A percentile compares a stretch with the other conserved stretches of the same genome.
Evolutionary conservation across 2,888 invertebrate genomes (phyloP).

Genomic region (Leptopilina drosophilae): DNA sequence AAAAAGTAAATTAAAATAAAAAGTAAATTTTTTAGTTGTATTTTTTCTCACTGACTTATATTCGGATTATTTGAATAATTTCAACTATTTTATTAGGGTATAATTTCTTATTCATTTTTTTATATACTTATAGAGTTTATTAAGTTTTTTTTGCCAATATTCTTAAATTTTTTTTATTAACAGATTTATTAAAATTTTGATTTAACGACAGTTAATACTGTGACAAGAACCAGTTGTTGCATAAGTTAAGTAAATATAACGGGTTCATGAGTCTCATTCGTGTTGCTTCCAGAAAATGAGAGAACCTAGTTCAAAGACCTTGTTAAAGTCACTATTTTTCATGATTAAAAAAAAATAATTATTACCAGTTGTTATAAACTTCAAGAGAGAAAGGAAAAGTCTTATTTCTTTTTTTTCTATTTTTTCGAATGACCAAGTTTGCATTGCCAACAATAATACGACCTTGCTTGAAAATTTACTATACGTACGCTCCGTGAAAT

Average conservation of each 20-base stretch:
- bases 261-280: slow-evolving; percentile 17
- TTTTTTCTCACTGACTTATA: too few relatives aligned
- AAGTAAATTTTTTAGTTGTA: too few relatives aligned
- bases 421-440: not conserved
- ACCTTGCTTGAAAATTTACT: slow-evolving; percentile 16
- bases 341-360: slow-evolving; percentile 16
- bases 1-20: too few relatives aligned
- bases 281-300: slow-evolving; percentile 22
- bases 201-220: slow-evolving; percentile 8
- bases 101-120: too few relatives aligned
- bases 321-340: slow-evolving; percentile 14
- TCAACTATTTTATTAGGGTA: too few relatives aligned
- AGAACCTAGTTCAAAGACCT: slow-evolving; percentile 35
- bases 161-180: too few relatives aligned
- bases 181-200: not conserved
- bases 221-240: slow-evolving; percentile 22
- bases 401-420: not conserved
- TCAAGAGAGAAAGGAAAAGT: slow-evolving; percentile 32
- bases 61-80: too few relatives aligned
- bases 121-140: too few relatives aligned
- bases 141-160: too few relatives aligned
- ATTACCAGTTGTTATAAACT: not conserved
- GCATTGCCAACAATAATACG: not conserved
- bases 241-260: slow-evolving; percentile 25
- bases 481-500: not conserved